phyloP scores from a whole-genome alignment of 2,888 invertebrate genomes.

The Alloscopus bannaensis region DNA sequence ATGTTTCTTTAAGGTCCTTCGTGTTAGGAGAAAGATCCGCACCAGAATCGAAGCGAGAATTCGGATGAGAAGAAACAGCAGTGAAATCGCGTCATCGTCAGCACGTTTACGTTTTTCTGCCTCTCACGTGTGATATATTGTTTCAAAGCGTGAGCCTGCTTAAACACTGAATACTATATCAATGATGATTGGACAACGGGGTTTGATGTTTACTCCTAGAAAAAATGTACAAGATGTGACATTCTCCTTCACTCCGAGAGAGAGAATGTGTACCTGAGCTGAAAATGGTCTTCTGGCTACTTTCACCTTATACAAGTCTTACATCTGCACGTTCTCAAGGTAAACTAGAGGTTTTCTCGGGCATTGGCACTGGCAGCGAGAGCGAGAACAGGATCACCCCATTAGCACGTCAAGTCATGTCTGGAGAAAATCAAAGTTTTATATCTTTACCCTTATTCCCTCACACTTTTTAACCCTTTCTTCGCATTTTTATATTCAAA shows the following conservation, averaged over 20 bases:
- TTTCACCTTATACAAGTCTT: too few species aligned
- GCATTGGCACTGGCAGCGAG: too few species aligned
- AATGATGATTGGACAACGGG: too few species aligned
- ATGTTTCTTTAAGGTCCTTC: too few species aligned
- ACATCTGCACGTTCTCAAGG: too few species aligned
- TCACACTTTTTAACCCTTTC: neutral
- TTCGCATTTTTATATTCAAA: conserved; percentile 27
- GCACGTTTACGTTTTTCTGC: neutral
- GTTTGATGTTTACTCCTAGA: too few species aligned
- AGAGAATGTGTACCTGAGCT: conserved; percentile 32
- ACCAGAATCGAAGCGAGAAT: conserved; percentile 2
- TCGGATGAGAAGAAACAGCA: neutral
- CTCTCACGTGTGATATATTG: neutral
- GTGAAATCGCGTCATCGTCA: too few species aligned
- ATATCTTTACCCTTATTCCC: conserved; percentile 34
- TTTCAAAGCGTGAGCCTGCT: neutral
- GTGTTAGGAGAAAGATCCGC: too few species aligned
- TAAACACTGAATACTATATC: neutral
- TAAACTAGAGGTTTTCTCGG: too few species aligned
- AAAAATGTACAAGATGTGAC: too few species aligned
- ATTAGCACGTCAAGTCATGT: conserved; percentile 55
- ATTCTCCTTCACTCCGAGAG: too few species aligned
- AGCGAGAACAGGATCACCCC: conserved; percentile 45
- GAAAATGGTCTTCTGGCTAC: conserved; percentile 25
- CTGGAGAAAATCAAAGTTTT: conserved; percentile 59